A percentile compares a stretch with the other conserved stretches of the same genome.
phyloP scores from a whole-genome alignment of 2,113 vertebrate genomes.

The Electrona antarctica region DNA sequence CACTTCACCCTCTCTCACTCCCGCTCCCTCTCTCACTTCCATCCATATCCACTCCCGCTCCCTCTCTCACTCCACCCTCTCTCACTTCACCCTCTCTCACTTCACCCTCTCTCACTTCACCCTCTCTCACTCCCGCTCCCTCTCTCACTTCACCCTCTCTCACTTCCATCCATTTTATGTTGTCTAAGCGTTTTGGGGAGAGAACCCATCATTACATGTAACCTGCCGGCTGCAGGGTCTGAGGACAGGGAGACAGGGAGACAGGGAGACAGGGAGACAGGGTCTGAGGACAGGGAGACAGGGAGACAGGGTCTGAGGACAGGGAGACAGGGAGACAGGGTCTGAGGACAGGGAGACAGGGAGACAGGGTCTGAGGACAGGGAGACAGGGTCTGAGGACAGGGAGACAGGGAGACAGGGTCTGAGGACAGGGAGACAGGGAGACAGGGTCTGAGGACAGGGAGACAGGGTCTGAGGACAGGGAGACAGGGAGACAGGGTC shows the following conservation, averaged over 20 bases:
- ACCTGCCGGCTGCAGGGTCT: conserved; percentile 24
- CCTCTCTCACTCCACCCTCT: not conserved
- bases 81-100: not conserved
- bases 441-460: conserved; percentile 1
- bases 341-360: not conserved
- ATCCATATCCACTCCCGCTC: no score
- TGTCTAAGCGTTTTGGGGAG: not conserved
- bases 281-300: conserved; percentile 2
- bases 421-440: not conserved
- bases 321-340: not conserved
- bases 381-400: not conserved
- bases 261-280: no score
- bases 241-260: not conserved
- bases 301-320: conserved; percentile 8
- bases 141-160: not conserved
- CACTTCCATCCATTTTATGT: not conserved
- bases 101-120: not conserved
- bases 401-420: conserved; percentile 3
- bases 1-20: no score
- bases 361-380: conserved; percentile 3
- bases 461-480: not conserved
- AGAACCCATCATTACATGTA: conserved; percentile 30
- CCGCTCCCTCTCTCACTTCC: no score
- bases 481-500: conserved; percentile 6
- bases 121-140: no score